Percentiles rank a stretch among this genome's conserved stretches.
Conservation (phyloP, 2,113 vertebrate genomes). For the Lichenostomus cassidix region DNA sequence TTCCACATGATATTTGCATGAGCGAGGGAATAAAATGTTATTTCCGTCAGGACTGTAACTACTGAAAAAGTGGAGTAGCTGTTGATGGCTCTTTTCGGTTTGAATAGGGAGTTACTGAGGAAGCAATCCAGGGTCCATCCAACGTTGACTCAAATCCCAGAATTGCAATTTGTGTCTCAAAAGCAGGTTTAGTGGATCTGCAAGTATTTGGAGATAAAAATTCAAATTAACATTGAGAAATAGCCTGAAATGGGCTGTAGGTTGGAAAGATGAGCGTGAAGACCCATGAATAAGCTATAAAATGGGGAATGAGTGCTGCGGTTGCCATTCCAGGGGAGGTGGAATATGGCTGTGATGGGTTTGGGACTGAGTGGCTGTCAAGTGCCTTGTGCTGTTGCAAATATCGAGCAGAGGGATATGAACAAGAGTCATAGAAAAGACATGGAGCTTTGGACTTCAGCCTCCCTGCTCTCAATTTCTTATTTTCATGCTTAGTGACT, state of each 20-base stretch:
- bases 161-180: background rate
- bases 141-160: background rate
- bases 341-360: background rate
- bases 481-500: background rate
- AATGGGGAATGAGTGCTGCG: background rate
- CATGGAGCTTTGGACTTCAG: background rate
- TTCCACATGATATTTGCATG: background rate
- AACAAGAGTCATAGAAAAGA: background rate
- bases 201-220: background rate
- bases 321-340: background rate
- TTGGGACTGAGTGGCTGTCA: background rate
- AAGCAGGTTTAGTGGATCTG: background rate
- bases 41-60: background rate
- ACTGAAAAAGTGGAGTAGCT: background rate
- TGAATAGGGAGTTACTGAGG: background rate
- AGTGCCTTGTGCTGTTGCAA: background rate
- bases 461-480: background rate
- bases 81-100: background rate
- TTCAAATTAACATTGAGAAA: background rate
- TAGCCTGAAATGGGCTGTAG: background rate
- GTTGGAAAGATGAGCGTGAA: background rate
- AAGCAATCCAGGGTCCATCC: background rate
- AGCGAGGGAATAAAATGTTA: slow-evolving; percentile 2
- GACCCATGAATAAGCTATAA: background rate
- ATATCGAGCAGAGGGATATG: fast-evolving